A percentile compares a stretch with the other conserved stretches of the same genome.
Conservation (phyloP, 1,140 invertebrate species). For the Centruroides sculpturatus region DNA sequence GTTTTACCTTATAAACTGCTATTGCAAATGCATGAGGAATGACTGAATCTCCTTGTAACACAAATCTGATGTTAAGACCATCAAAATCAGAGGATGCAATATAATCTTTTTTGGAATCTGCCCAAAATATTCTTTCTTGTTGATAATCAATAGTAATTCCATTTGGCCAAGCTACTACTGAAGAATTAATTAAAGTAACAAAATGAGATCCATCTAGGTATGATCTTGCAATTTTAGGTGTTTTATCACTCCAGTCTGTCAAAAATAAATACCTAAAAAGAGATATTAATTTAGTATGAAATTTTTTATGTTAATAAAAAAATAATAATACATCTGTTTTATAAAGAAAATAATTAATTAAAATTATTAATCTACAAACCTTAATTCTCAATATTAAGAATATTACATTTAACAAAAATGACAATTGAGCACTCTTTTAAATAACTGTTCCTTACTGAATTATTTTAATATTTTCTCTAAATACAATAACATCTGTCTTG, state of each 20-base stretch:
- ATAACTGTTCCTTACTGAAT: no score
- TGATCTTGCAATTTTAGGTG: slow-evolving; percentile 42
- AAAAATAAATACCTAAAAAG: slow-evolving; percentile 55
- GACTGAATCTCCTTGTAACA: slow-evolving; percentile 32
- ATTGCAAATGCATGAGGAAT: slow-evolving; percentile 63
- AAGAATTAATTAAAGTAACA: slow-evolving; percentile 30
- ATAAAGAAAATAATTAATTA: no score
- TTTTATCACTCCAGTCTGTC: slow-evolving; percentile 75
- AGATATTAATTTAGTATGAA: no score
- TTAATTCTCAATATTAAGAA: no score
- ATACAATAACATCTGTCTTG: no score
- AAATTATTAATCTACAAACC: no score
- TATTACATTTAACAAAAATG: no score
- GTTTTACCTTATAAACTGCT: slow-evolving; percentile 50
- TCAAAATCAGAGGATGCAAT: slow-evolving; percentile 85
- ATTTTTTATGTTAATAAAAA: no score
- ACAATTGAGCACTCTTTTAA: no score
- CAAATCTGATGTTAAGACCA: slow-evolving; percentile 59
- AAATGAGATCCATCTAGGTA: slow-evolving; percentile 68
- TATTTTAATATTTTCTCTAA: no score
- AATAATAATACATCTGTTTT: no score
- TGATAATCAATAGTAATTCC: slow-evolving; percentile 85
- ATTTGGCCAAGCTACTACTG: slow-evolving; percentile 76
- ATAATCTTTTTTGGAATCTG: slow-evolving; percentile 81
- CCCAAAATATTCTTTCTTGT: slow-evolving; percentile 77